phyloP scores from a whole-genome alignment of 92 coral and sea anemone species.

The Parazoanthus darwini region DNA sequence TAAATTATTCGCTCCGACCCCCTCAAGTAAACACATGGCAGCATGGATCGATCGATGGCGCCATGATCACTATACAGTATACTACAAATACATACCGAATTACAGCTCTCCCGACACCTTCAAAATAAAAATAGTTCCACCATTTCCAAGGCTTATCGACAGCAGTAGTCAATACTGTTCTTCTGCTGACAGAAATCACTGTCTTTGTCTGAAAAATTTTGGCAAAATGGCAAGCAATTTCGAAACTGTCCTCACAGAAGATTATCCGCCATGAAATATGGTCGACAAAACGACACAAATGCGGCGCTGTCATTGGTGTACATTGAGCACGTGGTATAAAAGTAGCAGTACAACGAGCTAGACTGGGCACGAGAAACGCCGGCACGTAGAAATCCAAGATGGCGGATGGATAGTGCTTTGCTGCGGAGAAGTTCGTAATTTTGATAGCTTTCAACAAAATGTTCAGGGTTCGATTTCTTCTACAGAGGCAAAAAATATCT shows the following conservation, averaged over 20 bases:
- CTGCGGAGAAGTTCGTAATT: not conserved
- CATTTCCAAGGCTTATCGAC: not conserved
- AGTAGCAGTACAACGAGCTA: not conserved
- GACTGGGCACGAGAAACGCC: slow-evolving; percentile 32
- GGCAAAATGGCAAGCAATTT: slow-evolving; percentile 39
- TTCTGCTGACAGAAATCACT: not conserved
- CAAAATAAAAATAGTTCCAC: slow-evolving; percentile 8
- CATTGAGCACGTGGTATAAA: slow-evolving; percentile 50
- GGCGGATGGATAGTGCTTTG: slow-evolving; percentile 25
- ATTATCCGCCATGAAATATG: slow-evolving; percentile 56
- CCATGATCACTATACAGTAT: not conserved
- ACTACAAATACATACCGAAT: slow-evolving; percentile 25
- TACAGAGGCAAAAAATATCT: not conserved
- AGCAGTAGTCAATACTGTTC: not conserved
- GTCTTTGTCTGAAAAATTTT: slow-evolving; percentile 1
- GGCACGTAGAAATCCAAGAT: slow-evolving; percentile 31
- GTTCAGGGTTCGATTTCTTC: slow-evolving; percentile 15
- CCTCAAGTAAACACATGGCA: slow-evolving; percentile 25
- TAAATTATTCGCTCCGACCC: not conserved
- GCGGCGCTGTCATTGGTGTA: slow-evolving; percentile 51
- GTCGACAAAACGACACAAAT: slow-evolving; percentile 54
- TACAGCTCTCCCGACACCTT: not conserved
- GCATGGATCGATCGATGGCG: not conserved
- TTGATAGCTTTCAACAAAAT: not conserved
- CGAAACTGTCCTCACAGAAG: slow-evolving; percentile 26